Percentiles rank a stretch among this genome's conserved stretches.
Conservation (phyloP, 2,797 vertebrate genomes). For the Benthosema pterotum region DNA sequence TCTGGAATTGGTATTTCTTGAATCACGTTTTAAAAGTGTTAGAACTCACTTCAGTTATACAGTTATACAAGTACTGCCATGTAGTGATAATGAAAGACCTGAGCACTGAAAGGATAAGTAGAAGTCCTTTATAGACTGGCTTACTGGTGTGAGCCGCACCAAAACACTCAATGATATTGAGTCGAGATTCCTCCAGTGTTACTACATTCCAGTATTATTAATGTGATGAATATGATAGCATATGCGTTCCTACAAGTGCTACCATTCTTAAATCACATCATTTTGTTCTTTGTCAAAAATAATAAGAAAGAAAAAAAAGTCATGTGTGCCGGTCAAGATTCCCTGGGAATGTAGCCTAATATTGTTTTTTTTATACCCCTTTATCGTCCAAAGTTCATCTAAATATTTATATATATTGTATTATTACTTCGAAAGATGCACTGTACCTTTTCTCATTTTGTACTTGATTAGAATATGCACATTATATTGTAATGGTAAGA, state of each 20-base stretch:
- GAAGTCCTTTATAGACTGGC: constrained; percentile 1
- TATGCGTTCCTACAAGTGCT: constrained; percentile 6
- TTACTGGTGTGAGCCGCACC: constrained; percentile 3
- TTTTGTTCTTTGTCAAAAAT: constrained; percentile 3
- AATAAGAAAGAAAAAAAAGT: not conserved
- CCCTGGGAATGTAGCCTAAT: constrained; percentile 1
- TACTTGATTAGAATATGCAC: constrained; percentile 18
- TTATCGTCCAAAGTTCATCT: constrained; percentile 16
- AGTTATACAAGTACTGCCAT: constrained; percentile 9
- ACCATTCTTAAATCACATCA: not conserved
- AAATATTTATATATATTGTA: constrained; percentile 19
- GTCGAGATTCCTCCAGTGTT: not conserved
- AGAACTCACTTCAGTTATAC: constrained; percentile 2
- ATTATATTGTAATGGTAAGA: constrained; percentile 18
- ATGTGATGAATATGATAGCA: not conserved
- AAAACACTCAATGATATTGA: not conserved
- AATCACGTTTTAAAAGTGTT: constrained; percentile 16
- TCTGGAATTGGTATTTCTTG: constrained; percentile 27
- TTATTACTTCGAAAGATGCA: constrained; percentile 21
- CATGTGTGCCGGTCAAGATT: not conserved
- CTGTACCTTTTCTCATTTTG: constrained; percentile 13
- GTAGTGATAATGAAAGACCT: constrained; percentile 12
- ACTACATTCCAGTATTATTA: constrained; percentile 11
- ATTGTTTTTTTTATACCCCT: constrained; percentile 8
- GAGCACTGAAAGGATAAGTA: not conserved